Evolutionary conservation across 2,797 vertebrate genomes (phyloP), one percentile per base, ranked within the genome.

Genomic region (Notolepis coatsorum): DNA sequence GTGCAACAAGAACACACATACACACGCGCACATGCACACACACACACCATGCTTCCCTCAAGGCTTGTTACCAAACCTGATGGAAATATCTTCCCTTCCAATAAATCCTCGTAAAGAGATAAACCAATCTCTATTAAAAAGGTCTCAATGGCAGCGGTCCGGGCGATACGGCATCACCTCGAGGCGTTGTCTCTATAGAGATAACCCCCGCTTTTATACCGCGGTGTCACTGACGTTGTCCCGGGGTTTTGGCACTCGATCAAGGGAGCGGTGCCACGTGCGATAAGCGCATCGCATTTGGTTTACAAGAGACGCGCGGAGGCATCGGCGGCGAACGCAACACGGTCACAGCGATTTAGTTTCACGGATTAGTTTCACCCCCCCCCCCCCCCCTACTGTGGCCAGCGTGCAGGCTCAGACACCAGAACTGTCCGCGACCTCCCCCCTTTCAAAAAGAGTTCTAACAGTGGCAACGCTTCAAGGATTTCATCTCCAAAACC

Each of bases 81-180:
- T 18, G 30, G 71, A 72, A 72, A 77, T 72, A 71, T 74, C 61
- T 60, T 25, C 61, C 68, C 52, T 21, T 47, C 53, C 58, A 66
- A 67, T 76, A 80, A 71, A 79, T 80, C 69, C 67, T 64, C 58
- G 77, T 75, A 78, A 84, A 81, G 41, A 77, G 70, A 80, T 81
- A 73, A 81, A 68, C 53, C 75, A 68, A 76, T 81, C 66, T 78
- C 65, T 69, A 80, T 80, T 80, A 80, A 81, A n/a, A 73, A 48
- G 62, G 70, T 58, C 49, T 56, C 61, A 37, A 62, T 68, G 75
- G 70, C 68, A 5, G 28, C 28, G 15, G 70, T 80, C 60, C 70
- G 71, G 76, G 55, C n/a, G 72, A 77, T 79, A 73, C 61, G 28
- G 24, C 2, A 18, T 39, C 1, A 18, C 75, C 83, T 71, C 20